A percentile compares a stretch with the other conserved stretches of the same genome.
Conservation (phyloP, 2,113 vertebrate species). For the Eurystomus gularis region DNA sequence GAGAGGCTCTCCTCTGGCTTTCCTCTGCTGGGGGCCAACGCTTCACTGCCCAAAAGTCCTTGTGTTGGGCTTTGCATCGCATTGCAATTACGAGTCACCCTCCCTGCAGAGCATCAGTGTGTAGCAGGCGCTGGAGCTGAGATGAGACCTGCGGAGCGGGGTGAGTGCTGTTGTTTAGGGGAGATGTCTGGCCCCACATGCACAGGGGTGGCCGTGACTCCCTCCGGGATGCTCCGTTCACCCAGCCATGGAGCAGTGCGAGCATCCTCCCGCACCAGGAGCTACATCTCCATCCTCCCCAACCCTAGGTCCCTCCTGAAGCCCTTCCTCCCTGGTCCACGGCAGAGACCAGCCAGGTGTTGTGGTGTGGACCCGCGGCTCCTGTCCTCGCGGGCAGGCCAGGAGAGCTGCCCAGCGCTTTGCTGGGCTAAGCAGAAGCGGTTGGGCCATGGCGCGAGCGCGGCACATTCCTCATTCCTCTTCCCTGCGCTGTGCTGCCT, state of each 20-base stretch:
- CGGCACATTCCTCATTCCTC: slow-evolving; percentile 44
- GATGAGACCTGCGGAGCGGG: rapidly evolving
- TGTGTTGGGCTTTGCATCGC: not conserved
- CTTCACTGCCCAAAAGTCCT: not conserved
- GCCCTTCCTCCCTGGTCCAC: rapidly evolving
- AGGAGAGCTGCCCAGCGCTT: rapidly evolving
- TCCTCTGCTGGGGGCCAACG: not conserved
- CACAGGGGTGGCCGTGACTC: rapidly evolving
- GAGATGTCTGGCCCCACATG: rapidly evolving
- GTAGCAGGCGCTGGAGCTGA: not conserved
- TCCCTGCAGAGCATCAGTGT: not conserved
- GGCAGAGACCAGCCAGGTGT: rapidly evolving
- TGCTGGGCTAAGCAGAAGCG: slow-evolving; percentile 7
- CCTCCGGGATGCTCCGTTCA: rapidly evolving
- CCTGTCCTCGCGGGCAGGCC: not conserved
- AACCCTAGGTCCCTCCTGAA: not conserved
- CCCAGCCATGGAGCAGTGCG: rapidly evolving
- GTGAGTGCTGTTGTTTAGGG: not conserved
- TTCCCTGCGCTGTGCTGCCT: slow-evolving; percentile 47
- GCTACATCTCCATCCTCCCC: not conserved
- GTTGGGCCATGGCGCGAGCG: not conserved
- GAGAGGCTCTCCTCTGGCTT: not conserved
- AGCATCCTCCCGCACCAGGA: not conserved
- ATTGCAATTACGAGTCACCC: rapidly evolving
- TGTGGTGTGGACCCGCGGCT: not conserved